Base-by-base conservation (phyloP, 2,113 vertebrate species). In the Brevimyrus niger region DNA sequence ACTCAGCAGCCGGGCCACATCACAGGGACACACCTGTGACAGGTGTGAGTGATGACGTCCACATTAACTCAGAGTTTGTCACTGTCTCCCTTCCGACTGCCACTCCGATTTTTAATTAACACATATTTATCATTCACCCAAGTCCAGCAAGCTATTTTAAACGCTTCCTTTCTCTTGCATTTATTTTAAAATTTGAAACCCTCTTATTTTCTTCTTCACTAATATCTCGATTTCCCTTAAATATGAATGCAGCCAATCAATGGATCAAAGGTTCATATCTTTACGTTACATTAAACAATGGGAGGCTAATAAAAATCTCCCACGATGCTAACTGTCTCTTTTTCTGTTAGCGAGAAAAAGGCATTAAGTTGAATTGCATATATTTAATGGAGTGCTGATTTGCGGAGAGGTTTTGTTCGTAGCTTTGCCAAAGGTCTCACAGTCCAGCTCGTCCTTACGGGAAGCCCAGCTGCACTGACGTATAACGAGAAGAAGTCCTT, bases 381-480 rank as follows among this genome's bases (percentile, higher is more conserved):
- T 42, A 42, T 76, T 42, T 76, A 80, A 80, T 80, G 35, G 73
- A 19, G 35, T 19, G 17, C 35, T 19, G 31, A 19, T 80, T 19
- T 5, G 35, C 0, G 35, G 31, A 42, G 73, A 80, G 69, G 35
- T 38, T 19, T 76, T 7, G 35, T 17, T 35, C 2, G 3, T 42
- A 42, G 31, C 73, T 13, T 19, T 80, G 73, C 73, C 73, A 42
- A 80, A 84, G 42, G 8, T 47, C 23, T n/a, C 73, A 84, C 46
- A 38, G 15, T 27, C 31, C 69, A 89, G 21, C 73, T n/a, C 55
- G 13, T 42, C 73, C 84, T 90, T 86, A 85, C 31, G 86, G 61
- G 84, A 86, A 48, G 58, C 76, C 69, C 84, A 58, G n/a, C 80
- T 42, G 85, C 42, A 86, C 90, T 31, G 53, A 85, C 44, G 17